A percentile compares a stretch with the other conserved stretches of the same genome.
These are phyloP conservation scores for Agapornis roseicollis DNA, from an alignment of 2,113 vertebrate genomes.

Conservation along the genomic window DNA sequence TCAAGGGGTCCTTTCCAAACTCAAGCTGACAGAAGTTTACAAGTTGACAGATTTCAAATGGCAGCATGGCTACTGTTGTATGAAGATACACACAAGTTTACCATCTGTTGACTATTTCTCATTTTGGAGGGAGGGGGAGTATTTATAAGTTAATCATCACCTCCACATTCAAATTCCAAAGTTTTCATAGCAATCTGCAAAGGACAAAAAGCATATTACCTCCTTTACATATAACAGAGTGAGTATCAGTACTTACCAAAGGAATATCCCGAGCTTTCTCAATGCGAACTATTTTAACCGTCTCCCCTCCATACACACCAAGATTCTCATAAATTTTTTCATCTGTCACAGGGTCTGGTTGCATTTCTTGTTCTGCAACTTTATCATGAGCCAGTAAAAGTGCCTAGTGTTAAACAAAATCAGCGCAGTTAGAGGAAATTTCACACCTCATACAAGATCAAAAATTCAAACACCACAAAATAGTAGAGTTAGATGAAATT, in stretches of 20 bases:
- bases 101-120: background rate
- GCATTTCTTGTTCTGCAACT: conserved; percentile 88
- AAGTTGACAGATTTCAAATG: background rate
- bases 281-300: conserved; percentile 91
- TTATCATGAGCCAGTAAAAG: conserved; percentile 92
- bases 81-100: background rate
- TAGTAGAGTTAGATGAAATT: background rate
- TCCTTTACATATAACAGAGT: background rate
- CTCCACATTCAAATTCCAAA: background rate
- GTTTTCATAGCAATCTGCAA: background rate
- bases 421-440: conserved; percentile 13
- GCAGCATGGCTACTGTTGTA: background rate
- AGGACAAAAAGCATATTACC: background rate
- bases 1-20: background rate
- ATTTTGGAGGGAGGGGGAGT: background rate
- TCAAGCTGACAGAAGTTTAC: background rate
- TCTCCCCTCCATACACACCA: conserved; percentile 86
- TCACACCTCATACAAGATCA: background rate
- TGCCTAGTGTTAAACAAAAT: conserved; percentile 77
- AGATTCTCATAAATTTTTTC: conserved; percentile 81
- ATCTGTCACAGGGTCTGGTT: conserved; percentile 80
- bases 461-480: background rate
- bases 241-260: conserved; percentile 79
- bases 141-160: background rate
- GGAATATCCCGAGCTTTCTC: conserved; percentile 92